Conservation (phyloP, 2,888 invertebrate species). For the Amblyjoppa proteus region DNA sequence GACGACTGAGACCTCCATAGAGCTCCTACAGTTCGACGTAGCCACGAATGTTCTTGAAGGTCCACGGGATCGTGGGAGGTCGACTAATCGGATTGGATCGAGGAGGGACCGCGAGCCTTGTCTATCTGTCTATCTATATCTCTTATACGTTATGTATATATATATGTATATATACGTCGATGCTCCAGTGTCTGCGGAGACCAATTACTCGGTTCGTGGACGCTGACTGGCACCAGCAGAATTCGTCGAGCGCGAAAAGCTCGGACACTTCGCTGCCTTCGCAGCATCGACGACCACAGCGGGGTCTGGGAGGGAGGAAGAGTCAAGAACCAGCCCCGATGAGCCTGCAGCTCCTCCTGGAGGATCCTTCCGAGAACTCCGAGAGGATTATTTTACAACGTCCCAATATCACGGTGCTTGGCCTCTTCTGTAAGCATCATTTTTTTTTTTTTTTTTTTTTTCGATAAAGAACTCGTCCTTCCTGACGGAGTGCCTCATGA, state of each 20-base stretch:
- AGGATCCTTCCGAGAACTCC: slow-evolving; percentile 17
- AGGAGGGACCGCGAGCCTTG: slow-evolving; percentile 25
- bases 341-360: slow-evolving; percentile 40
- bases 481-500: too few species aligned
- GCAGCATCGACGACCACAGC: slow-evolving; percentile 30
- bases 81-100: slow-evolving; percentile 67
- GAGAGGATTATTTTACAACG: slow-evolving; percentile 25
- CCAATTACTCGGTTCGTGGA: slow-evolving; percentile 72
- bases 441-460: too few species aligned
- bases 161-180: slow-evolving; percentile 58
- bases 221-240: slow-evolving; percentile 64
- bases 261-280: slow-evolving; percentile 58
- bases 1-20: slow-evolving; percentile 19
- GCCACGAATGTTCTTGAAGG: slow-evolving; percentile 61
- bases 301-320: background rate
- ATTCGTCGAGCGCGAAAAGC: slow-evolving; percentile 57
- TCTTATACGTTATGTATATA: background rate
- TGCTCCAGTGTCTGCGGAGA: slow-evolving; percentile 62
- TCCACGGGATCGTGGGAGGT: slow-evolving; percentile 55
- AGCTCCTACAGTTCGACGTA: slow-evolving; percentile 21
- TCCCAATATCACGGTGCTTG: slow-evolving; percentile 60
- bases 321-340: slow-evolving; percentile 40
- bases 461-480: too few species aligned
- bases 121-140: slow-evolving; percentile 25
- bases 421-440: background rate